A percentile compares a stretch with the other conserved stretches of the same genome.
These are phyloP conservation scores for Cyrtodaria siliqua DNA, from an alignment of 2,888 invertebrate species.

Conservation along the genomic window DNA sequence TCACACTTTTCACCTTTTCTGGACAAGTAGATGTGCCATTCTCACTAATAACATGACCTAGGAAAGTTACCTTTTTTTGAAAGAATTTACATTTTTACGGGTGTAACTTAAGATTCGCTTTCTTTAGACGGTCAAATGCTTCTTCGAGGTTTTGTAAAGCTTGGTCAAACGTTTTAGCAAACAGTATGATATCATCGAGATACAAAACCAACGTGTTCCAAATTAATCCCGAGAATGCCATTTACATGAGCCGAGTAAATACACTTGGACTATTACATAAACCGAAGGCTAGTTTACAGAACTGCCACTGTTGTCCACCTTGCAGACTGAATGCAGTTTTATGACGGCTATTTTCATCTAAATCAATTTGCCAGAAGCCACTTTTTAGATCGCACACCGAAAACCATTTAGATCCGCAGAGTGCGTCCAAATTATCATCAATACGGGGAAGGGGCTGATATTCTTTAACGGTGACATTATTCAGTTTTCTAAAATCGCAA, in stretches of 20 bases:
- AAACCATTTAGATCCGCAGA: neutral
- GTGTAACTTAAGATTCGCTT: conserved; percentile 34
- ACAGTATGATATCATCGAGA: conserved; percentile 18
- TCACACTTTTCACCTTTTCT: neutral
- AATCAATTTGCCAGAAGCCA: conserved; percentile 1
- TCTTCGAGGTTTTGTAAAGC: neutral
- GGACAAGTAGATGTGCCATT: neutral
- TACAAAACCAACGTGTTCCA: conserved; percentile 1
- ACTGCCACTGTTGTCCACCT: conserved; percentile 4
- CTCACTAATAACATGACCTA: conserved; percentile 1
- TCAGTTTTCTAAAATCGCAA: no score
- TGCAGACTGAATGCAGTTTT: conserved; percentile 3
- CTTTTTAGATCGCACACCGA: neutral
- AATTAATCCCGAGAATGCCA: neutral
- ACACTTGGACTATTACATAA: conserved; percentile 1
- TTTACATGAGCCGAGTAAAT: neutral
- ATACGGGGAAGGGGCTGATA: neutral
- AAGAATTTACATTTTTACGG: conserved; percentile 52
- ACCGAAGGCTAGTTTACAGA: neutral
- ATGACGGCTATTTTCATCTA: neutral
- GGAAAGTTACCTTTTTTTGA: conserved; percentile 22
- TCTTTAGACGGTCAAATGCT: neutral
- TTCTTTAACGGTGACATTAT: no score
- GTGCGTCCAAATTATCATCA: neutral
- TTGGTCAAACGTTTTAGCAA: conserved; percentile 1